Percentiles rank a stretch among this genome's conserved stretches.
These are phyloP conservation scores for Calyptomena viridis DNA, from an alignment of 2,113 vertebrate genomes.

Conservation along the genomic window DNA sequence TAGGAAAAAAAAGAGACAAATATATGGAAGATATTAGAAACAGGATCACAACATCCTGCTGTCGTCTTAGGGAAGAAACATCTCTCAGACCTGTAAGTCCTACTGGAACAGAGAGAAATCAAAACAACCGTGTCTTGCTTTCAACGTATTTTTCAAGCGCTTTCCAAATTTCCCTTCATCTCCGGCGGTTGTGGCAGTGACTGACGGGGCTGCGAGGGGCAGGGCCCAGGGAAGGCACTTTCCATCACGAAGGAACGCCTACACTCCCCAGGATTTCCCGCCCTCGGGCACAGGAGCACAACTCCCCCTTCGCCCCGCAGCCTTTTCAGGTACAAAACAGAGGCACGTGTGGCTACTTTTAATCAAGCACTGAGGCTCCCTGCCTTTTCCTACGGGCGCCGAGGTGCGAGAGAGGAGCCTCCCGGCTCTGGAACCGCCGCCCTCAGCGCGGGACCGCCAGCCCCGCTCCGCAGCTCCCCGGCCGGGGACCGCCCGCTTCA, in stretches of 20 bases:
- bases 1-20: not conserved
- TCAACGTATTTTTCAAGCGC: accelerated
- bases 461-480: not conserved
- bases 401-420: not conserved
- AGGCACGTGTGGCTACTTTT: accelerated
- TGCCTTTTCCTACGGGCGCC: accelerated
- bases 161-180: too few species aligned
- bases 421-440: accelerated
- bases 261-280: accelerated
- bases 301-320: accelerated
- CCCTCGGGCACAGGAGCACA: accelerated
- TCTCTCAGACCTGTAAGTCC: not conserved
- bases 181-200: accelerated
- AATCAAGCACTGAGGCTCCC: accelerated
- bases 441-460: not conserved
- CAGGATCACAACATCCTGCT: not conserved
- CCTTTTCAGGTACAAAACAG: accelerated
- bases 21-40: not conserved
- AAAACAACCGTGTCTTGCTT: not conserved
- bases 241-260: accelerated
- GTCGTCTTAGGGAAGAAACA: not conserved
- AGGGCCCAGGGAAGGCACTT: not conserved
- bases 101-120: not conserved
- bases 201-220: accelerated
- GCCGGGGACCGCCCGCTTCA: not conserved